Base-by-base conservation (phyloP, 1,140 invertebrate species). In the Pseudomyrmex gracilis region DNA sequence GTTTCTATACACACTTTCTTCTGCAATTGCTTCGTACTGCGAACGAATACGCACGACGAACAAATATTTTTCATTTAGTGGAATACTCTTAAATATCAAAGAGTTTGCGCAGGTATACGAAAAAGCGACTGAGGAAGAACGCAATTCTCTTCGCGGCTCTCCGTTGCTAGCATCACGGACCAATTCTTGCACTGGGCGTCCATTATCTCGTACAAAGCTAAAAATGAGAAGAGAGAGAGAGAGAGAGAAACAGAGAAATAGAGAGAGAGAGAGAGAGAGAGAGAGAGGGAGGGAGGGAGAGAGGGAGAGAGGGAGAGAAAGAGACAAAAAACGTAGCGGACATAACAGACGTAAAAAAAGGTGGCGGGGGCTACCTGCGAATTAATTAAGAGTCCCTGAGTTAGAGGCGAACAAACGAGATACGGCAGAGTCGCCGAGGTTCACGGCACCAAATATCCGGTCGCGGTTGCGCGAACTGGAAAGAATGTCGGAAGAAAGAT, bases 361-460 rank as follows among this genome's bases (percentile, higher is more conserved):
- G 12, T 13, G 53, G 17, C n/a, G 47, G 61, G 61, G 77, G 83
- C 80, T 85, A 83, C 61, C 73, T 49, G 47, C 71, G 85, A 89
- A 91, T 93, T 93, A 93, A 93, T 93, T 92, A 93, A 92, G 90
- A 91, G 73, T 64, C 76, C 83, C 77, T 73, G 85, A 90, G 82
- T 90, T 87, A 86, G 86, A 82, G 73, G 73, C 83, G 34, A 73
- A 74, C 83, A 83, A 89, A 90, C 87, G 87, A 86, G 82, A 85
- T 82, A 53, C 20, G 55, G 5, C 15, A 2, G 12, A 49, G 17
- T 10, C 53, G 55, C 53, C 53, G 57, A 80, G 58, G 82, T 87
- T 83, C 73, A 76, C 58, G 24, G 80, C 57, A 24, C 47, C 58
- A 57, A 87, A 76, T 84, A 70, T 51, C 64, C 47, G 53, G 22